Conservation (phyloP, 1,140 invertebrate species). For the Hydropsyche tenuis region DNA sequence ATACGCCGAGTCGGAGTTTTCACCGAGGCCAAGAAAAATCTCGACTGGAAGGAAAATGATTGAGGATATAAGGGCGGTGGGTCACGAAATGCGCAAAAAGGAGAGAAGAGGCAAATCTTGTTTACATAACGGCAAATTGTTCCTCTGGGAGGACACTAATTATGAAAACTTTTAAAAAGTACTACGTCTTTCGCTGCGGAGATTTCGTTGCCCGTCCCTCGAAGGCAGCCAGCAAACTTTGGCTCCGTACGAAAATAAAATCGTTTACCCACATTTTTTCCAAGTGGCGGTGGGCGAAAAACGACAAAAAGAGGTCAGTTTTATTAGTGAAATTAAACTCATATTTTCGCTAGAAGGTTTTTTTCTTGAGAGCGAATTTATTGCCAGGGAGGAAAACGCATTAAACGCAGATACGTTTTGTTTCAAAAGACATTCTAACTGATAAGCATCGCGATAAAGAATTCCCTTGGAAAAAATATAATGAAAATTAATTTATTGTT, state of each 20-base stretch:
- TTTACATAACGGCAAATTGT: constrained; percentile 34
- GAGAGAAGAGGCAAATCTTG: constrained; percentile 20
- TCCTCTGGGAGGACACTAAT: constrained; percentile 33
- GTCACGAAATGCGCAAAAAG: not conserved
- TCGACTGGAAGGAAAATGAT: not conserved
- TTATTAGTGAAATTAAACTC: constrained; percentile 25
- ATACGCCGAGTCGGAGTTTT: no score
- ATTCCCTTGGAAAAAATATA: no score
- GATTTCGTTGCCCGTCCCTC: not conserved
- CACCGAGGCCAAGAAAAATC: no score
- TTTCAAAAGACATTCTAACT: no score
- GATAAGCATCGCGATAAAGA: no score
- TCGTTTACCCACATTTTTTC: constrained; percentile 27
- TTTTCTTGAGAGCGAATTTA: not conserved
- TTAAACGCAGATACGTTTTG: not conserved
- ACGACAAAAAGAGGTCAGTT: constrained; percentile 27
- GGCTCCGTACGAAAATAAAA: constrained; percentile 1
- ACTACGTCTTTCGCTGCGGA: constrained; percentile 22
- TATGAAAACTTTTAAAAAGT: constrained; percentile 36
- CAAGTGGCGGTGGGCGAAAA: not conserved
- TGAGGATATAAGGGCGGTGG: not conserved
- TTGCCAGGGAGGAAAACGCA: not conserved
- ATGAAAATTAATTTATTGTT: no score
- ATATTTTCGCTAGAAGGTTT: constrained; percentile 2
- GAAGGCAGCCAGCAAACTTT: constrained; percentile 2